phyloP scores from a whole-genome alignment of 2,797 vertebrate species.

The Kryptopterus vitreolus region DNA sequence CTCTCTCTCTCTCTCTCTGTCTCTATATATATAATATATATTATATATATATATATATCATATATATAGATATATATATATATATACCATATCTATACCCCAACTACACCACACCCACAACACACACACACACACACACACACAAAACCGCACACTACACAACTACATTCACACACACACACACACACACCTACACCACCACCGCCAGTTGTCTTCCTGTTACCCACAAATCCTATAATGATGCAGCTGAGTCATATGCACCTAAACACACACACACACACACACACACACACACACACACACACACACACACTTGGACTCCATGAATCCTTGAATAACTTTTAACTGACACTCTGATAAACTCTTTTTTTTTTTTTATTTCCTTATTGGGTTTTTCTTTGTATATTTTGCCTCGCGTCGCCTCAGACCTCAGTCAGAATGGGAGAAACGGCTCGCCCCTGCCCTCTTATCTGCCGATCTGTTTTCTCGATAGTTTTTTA shows the following conservation, averaged over 20 bases:
- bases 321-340: not conserved
- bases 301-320: constrained; percentile 26
- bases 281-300: constrained; percentile 21
- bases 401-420: not conserved
- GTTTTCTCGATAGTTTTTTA: constrained; percentile 22
- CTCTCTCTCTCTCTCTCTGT: no score
- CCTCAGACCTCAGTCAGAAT: not conserved
- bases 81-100: no score
- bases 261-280: constrained; percentile 33
- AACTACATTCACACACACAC: constrained; percentile 22
- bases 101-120: not conserved
- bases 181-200: constrained; percentile 43
- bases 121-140: constrained; percentile 19
- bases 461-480: not conserved
- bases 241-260: constrained; percentile 46
- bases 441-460: not conserved
- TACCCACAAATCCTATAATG: constrained; percentile 50
- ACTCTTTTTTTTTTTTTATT: not conserved
- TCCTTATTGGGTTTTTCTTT: not conserved
- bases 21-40: no score
- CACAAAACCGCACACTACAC: constrained; percentile 17
- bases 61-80: no score
- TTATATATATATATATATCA: no score
- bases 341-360: not conserved
- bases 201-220: constrained; percentile 53